Evolutionary conservation across 2,888 invertebrate genomes (phyloP), one percentile per base, ranked within the genome.

Genomic region (Rhaphigaster nebulosa): DNA sequence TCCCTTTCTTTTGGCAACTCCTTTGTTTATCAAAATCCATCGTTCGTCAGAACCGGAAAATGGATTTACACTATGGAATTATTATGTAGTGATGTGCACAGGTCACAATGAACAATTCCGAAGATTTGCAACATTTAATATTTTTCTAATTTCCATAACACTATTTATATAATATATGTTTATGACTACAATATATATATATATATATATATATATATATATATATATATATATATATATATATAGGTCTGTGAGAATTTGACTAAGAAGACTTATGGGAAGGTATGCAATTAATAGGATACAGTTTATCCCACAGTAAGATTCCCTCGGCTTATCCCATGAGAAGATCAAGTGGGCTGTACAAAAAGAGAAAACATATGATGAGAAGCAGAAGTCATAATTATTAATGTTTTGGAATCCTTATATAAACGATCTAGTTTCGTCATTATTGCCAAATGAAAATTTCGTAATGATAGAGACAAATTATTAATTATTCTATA

Each of bases 281-380:
- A 84, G 84, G 45, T 84, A n/a, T n/a, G 84, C 84, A 84, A 84
- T 84, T 84, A 84, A 45, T n/a, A 10, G 45, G 20, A 76, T 38
- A 76, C n/a, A 84, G 45, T 45, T 84, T 41, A 50, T 45, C 84
- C 45, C 84, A 84, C 45, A 45, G n/a, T 84, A 5, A 84, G 10
- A 45, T 84, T 84, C 45, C 13, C 84, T 50, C 0, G 45, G 70
- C 1, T 38, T 76, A 76, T 76, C 70, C 45, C 45, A 50, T 84
- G 84, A 50, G 84, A 76, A 76, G 70, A 76, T 76, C 38, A 2
- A 34, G 38, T 10, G 6, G 23, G 8, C 18, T 38, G 70, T 20
- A 76, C 34, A 38, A 38, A 76, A 76, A 34, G 70, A 76, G 70
- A 76, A 76, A 76, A 76, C 70, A 76, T 76, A 38, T 76, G 70